Base-by-base conservation (phyloP, 2,113 vertebrate species). In the Dissostichus mawsoni region DNA sequence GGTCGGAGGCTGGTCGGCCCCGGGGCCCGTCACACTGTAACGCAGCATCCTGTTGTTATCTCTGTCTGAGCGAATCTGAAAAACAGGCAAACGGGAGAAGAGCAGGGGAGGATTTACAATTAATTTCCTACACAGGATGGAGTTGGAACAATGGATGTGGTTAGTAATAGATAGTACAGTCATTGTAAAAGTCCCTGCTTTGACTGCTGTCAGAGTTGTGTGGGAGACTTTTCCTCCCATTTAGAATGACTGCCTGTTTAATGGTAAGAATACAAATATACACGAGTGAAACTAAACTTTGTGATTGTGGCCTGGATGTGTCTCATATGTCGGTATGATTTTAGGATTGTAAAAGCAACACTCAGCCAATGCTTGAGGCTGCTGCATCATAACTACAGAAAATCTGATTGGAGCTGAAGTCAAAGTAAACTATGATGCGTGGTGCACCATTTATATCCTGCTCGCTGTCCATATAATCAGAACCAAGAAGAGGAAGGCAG, bases 11-110 rank as follows among this genome's bases (percentile, higher is more conserved):
- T 99, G 98, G 94, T 99, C 98, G 2, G 97, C 98, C 76, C 98
- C 98, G 12, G 98, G 97, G 48, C 98, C 98, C 0, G 98, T 99
- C 84, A 99, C 98, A 0, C 98, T 99, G 91, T 99, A 99, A 65
- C 98, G 94, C 4, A 99, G 93, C 0, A 96, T 95, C 66, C 97
- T 96, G 90, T 95, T 98, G 92, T 97, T 98, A 86, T 98, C 98
- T 69, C 97, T 95, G 92, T 99, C 98, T 0, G 98, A 99, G 59
- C 97, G 96, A 78, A 99, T 99, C 97, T 98, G 73, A 81, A 33
- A 13, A 64, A 84, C 41, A 67, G 47, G 65, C 0, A 59, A 25
- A 57, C 8, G 11, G 25, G 4, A 18, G 12, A 11, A 20, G 16
- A 12, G 18, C 16, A 57, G 17, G 16, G 4, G 20, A 18, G 13